These are phyloP conservation scores for Atherinomorus stipes DNA, from an alignment of 2,113 vertebrate species.

Conservation along the genomic window DNA sequence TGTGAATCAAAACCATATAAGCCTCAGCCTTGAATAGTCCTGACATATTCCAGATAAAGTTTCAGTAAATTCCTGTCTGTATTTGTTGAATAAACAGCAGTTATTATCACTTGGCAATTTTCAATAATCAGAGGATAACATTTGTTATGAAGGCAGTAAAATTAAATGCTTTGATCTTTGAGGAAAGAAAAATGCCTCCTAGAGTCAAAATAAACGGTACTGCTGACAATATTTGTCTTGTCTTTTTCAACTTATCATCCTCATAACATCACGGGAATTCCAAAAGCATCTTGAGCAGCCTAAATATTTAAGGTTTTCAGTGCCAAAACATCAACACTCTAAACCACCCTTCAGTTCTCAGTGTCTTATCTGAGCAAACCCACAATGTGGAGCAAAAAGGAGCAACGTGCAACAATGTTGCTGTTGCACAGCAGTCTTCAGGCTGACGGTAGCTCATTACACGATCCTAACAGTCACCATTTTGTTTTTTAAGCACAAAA, in stretches of 20 bases:
- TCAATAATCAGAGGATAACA: conserved; percentile 55
- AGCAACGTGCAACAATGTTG: background rate
- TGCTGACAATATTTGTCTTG: conserved; percentile 29
- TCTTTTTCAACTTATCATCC: conserved; percentile 21
- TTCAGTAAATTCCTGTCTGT: conserved; percentile 16
- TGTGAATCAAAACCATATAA: background rate
- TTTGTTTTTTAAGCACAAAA: too few species aligned
- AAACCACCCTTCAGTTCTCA: conserved; percentile 7
- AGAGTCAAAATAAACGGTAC: conserved; percentile 30
- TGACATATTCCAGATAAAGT: conserved; percentile 18
- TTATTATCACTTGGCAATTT: conserved; percentile 35
- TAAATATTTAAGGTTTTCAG: conserved; percentile 44
- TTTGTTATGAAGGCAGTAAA: conserved; percentile 49
- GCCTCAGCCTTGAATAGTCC: background rate
- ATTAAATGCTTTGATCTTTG: conserved; percentile 33
- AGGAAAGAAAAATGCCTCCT: conserved; percentile 19
- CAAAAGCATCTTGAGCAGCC: background rate
- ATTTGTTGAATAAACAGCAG: conserved; percentile 45
- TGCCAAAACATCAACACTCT: conserved; percentile 31
- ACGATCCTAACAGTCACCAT: background rate
- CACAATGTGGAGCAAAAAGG: background rate
- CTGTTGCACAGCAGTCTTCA: background rate
- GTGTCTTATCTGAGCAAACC: background rate
- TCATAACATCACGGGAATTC: conserved; percentile 9
- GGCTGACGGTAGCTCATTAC: background rate